phyloP scores from a whole-genome alignment of 2,797 vertebrate genomes.

The Poecilia gillii region DNA sequence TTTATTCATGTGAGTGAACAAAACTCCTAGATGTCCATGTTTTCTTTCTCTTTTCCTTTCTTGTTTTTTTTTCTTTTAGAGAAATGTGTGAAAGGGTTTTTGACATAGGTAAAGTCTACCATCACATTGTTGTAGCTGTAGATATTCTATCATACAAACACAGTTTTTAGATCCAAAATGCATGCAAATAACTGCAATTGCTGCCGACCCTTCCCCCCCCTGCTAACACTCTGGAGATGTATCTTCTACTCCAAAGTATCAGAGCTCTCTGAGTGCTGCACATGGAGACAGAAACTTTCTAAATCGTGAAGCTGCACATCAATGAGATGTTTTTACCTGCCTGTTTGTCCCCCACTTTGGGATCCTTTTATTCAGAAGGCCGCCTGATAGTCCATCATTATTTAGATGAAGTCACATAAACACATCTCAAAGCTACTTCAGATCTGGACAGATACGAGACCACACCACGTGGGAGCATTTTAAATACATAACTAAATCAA shows the following conservation, averaged over 20 bases:
- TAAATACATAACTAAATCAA: conserved; percentile 33
- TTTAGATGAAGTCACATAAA: conserved; percentile 73
- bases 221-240: conserved; percentile 49
- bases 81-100: neutral
- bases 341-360: conserved; percentile 73
- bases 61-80: neutral
- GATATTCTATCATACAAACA: conserved; percentile 25
- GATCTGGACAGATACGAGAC: conserved; percentile 55
- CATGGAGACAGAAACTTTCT: conserved; percentile 68
- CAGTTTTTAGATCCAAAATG: conserved; percentile 50
- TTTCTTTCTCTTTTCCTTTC: neutral
- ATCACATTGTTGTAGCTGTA: conserved; percentile 9
- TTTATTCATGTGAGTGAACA: neutral
- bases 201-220: conserved; percentile 2
- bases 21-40: neutral
- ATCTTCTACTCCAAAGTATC: conserved; percentile 71
- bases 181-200: conserved; percentile 70
- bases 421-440: conserved; percentile 65
- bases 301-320: conserved; percentile 71
- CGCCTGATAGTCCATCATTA: conserved; percentile 64
- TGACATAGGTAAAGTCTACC: neutral
- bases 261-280: conserved; percentile 57
- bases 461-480: conserved; percentile 42
- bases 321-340: conserved; percentile 64
- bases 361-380: conserved; percentile 71